These are phyloP conservation scores for Cephus nigrinus DNA, from an alignment of 2,888 invertebrate genomes.

Conservation along the genomic window DNA sequence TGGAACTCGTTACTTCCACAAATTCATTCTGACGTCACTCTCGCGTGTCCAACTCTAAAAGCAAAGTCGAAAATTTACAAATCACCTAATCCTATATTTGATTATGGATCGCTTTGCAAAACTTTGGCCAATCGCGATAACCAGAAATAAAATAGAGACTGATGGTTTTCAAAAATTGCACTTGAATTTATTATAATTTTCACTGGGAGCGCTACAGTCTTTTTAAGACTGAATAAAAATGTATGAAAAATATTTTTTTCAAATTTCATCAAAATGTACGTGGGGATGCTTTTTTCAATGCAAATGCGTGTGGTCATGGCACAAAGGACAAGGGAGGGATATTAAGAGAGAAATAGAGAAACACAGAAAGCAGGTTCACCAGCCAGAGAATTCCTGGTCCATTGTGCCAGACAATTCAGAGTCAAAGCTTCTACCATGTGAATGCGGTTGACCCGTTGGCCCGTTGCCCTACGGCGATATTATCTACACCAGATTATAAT, in stretches of 20 bases:
- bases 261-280: neutral
- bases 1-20: too few relatives aligned
- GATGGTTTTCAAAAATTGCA: too few relatives aligned
- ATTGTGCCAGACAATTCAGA: conserved; percentile 4
- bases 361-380: neutral
- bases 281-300: neutral
- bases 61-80: too few relatives aligned
- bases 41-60: too few relatives aligned
- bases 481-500: conserved; percentile 5
- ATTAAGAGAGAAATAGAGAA: neutral
- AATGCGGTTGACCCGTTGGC: conserved; percentile 4
- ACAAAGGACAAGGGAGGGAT: neutral
- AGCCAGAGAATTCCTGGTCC: neutral
- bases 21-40: too few relatives aligned
- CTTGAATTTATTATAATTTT: too few relatives aligned
- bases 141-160: too few relatives aligned
- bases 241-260: neutral
- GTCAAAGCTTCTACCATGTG: neutral
- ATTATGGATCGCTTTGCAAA: too few relatives aligned
- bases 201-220: too few relatives aligned
- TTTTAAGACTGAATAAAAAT: neutral
- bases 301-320: neutral
- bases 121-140: too few relatives aligned
- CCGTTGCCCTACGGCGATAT: conserved; percentile 1
- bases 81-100: too few relatives aligned